Percentiles rank a stretch among this genome's conserved stretches.
phyloP scores from a whole-genome alignment of 2,888 invertebrate genomes.

The Acleris cristana region DNA sequence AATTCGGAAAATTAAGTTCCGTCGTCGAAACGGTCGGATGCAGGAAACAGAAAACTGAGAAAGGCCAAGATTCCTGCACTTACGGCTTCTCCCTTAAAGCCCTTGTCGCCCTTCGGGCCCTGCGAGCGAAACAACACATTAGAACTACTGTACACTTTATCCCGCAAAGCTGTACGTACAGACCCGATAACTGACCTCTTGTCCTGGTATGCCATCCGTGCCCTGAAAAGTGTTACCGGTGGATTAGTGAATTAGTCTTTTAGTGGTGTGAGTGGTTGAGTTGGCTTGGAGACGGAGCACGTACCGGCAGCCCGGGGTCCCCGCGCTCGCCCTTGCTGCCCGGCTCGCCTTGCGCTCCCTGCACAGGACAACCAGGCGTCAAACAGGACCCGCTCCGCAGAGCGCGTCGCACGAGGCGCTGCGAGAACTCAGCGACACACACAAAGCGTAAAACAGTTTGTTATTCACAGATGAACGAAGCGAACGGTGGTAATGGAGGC shows the following conservation, averaged over 20 bases:
- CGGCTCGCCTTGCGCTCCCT: constrained; percentile 97
- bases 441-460: constrained; percentile 46
- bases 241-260: constrained; percentile 33
- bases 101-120: constrained; percentile 96
- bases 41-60: constrained; percentile 35
- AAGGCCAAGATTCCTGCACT: constrained; percentile 68
- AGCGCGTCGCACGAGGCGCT: background rate
- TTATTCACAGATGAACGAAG: constrained; percentile 34
- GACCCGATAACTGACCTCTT: constrained; percentile 86
- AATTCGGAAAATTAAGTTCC: constrained; percentile 42
- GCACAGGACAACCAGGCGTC: constrained; percentile 78
- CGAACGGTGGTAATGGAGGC: constrained; percentile 14
- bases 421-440: constrained; percentile 23
- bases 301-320: constrained; percentile 96
- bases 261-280: constrained; percentile 36
- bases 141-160: constrained; percentile 15
- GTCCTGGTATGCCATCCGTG: constrained; percentile 96
- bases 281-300: constrained; percentile 59
- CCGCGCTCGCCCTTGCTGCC: constrained; percentile 96
- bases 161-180: constrained; percentile 4
- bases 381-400: constrained; percentile 3
- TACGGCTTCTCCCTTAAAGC: constrained; percentile 92
- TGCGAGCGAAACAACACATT: constrained; percentile 71
- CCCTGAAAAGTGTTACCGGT: constrained; percentile 86
- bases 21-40: constrained; percentile 36